Conservation (phyloP, 2,888 invertebrate species). For the Netelia fuscicornis region DNA sequence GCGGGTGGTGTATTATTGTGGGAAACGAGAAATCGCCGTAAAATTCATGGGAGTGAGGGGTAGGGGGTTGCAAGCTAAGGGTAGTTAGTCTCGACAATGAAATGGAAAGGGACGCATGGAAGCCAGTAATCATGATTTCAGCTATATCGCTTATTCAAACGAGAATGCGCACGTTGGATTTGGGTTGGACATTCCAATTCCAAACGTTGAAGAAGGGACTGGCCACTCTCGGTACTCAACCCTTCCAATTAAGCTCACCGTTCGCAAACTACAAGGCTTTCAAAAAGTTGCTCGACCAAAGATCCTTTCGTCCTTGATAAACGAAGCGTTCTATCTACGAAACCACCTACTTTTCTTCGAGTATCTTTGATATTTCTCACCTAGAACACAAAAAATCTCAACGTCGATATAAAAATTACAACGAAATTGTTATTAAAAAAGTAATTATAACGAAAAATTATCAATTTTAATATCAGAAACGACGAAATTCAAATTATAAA, state of each 20-base stretch:
- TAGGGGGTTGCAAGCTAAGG: constrained; percentile 4
- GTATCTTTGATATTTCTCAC: too few relatives aligned
- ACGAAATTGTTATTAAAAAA: too few relatives aligned
- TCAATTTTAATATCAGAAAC: too few relatives aligned
- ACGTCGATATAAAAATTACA: too few relatives aligned
- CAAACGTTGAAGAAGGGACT: constrained; percentile 1
- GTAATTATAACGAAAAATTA: too few relatives aligned
- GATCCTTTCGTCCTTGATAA: not conserved
- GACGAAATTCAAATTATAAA: too few relatives aligned
- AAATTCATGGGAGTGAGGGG: not conserved
- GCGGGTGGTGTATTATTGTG: constrained; percentile 8
- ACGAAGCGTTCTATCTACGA: not conserved
- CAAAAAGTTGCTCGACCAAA: not conserved
- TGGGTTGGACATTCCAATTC: not conserved
- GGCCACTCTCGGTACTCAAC: not conserved
- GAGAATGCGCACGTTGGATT: not conserved
- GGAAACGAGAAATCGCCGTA: not conserved
- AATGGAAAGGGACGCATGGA: not conserved
- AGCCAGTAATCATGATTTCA: constrained; percentile 42
- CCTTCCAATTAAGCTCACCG: constrained; percentile 41
- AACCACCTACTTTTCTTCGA: too few relatives aligned
- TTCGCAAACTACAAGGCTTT: not conserved
- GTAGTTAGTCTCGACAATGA: constrained; percentile 29
- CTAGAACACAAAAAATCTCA: too few relatives aligned
- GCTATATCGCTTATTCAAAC: constrained; percentile 22